Conservation (phyloP, 2,797 vertebrate species). For the Oceanodroma leucorhoa region DNA sequence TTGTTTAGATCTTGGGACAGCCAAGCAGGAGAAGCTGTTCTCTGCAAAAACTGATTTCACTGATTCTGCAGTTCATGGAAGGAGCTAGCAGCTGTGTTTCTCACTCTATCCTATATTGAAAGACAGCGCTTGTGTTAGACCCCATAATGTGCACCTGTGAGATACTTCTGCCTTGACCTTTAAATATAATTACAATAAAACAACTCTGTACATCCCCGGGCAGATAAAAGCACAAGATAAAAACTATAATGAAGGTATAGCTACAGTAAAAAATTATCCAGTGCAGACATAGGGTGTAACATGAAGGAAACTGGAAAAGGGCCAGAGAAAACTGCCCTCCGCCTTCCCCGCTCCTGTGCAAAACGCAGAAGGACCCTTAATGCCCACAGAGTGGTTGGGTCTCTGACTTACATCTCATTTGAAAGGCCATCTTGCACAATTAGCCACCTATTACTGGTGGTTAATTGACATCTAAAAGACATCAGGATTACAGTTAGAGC, state of each 20-base stretch:
- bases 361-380: background rate
- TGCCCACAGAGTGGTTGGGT: background rate
- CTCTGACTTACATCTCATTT: conserved; percentile 28
- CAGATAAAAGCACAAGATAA: background rate
- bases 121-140: background rate
- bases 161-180: background rate
- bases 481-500: background rate
- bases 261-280: background rate
- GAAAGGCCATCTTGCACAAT: conserved; percentile 43
- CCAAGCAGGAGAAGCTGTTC: background rate
- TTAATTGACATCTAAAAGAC: conserved; percentile 60
- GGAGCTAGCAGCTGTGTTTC: background rate
- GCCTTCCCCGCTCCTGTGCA: background rate
- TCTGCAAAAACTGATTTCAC: background rate
- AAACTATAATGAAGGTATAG: background rate
- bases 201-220: background rate
- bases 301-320: background rate
- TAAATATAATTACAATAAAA: background rate
- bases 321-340: background rate
- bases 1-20: background rate
- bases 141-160: background rate
- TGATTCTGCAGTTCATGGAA: background rate
- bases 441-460: conserved; percentile 33
- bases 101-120: background rate
- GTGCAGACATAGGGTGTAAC: background rate